Evolutionary conservation across 2,113 vertebrate species (phyloP).

Genomic region (Trichomycterus rosablanca): DNA sequence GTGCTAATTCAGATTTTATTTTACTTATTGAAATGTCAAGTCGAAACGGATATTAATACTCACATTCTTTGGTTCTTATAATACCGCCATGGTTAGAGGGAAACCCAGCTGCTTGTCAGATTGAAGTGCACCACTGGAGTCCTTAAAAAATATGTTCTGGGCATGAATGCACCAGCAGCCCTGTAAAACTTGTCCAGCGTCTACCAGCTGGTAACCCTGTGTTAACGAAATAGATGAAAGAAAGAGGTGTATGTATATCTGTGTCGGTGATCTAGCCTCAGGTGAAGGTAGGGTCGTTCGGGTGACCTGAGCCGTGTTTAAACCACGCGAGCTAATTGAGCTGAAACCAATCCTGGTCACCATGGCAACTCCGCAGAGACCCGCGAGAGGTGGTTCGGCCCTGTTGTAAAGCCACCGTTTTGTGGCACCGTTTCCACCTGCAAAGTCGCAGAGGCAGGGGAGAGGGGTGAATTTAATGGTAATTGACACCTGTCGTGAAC

Average conservation of each 20-base stretch:
- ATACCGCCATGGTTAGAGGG: too few species aligned
- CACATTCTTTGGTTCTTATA: too few species aligned
- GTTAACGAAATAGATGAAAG: neutral
- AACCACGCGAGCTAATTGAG: conserved; percentile 41
- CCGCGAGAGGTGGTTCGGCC: neutral
- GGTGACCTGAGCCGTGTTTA: conserved; percentile 43
- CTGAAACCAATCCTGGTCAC: conserved; percentile 27
- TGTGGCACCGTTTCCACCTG: neutral
- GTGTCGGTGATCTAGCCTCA: conserved; percentile 18
- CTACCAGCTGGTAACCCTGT: too few species aligned
- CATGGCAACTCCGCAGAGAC: conserved; percentile 38
- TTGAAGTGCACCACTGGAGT: too few species aligned
- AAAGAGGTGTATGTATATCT: conserved; percentile 18
- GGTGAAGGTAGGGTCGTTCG: conserved; percentile 18
- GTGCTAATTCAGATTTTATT: too few species aligned
- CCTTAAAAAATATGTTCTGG: too few species aligned
- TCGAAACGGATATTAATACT: too few species aligned
- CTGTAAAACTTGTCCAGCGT: too few species aligned
- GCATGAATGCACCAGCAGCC: too few species aligned
- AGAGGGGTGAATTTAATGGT: conserved; percentile 8
- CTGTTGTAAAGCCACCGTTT: conserved; percentile 3
- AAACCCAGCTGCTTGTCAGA: too few species aligned
- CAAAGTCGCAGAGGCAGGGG: neutral
- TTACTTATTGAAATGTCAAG: too few species aligned
- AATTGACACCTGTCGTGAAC: conserved; percentile 31